Evolutionary conservation across 2,797 vertebrate species (phyloP), one percentile per base, ranked within the genome.

Genomic region (Amblyraja radiata): DNA sequence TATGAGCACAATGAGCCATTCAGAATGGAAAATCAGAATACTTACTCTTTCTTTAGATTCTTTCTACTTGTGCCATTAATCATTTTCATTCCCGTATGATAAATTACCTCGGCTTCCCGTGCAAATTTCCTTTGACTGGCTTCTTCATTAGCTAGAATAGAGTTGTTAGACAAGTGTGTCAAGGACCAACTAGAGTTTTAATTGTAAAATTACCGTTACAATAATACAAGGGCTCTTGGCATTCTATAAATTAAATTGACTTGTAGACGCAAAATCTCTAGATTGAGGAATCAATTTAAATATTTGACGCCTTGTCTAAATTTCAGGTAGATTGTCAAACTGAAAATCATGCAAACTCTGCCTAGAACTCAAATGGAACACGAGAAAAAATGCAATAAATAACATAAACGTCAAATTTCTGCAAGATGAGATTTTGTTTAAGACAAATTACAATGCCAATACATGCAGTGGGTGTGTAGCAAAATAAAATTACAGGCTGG

Each of bases 11-110:
- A 71, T 0, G 16, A 11, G 63, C 7, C 39, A 36, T 68, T 71
- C 16, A 23, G 10, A 71, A 90, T 90, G 46, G 36, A 39, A 68
- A 71, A 93, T 0, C 81, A 3, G 23, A 0, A 58, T 36, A 95
- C 96, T 96, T 96, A 99, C 98, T 98, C 98, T 96, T 97, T 98
- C 95, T 97, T 99, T 93, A 98, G 98, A 94, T 96, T 97, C 95
- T 96, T 98, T 95, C 97, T 98, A 93, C 95, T 98, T 95, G 98
- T 99, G 94, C 96, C 95, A 93, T 99, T 99, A 93, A 99, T 97
- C 93, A 98, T 97, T 93, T 96, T 97, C 95, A 99, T 95, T 84
- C 98, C 97, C 0, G 96, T 96, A 94, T 98, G 98, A 95, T 99
- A 99, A 95, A 98, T 96, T 83, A 97, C 96, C 93, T 99, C 99